Evolutionary conservation across 2,113 vertebrate species (phyloP), one percentile per base, ranked within the genome.

Genomic region (Vireo altiloquus): DNA sequence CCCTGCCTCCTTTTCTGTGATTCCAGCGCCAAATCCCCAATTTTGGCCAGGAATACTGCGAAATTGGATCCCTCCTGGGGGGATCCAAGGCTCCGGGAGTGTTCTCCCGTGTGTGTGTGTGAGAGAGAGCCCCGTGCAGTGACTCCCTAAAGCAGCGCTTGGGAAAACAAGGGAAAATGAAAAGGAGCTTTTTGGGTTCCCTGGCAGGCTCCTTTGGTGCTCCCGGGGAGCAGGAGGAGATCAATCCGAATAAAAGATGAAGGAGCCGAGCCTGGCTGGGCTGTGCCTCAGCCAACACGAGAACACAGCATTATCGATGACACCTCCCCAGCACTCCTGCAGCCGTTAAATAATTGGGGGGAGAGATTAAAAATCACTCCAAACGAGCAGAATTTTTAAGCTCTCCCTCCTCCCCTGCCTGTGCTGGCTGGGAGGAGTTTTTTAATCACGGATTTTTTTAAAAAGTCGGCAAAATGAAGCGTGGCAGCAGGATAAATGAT

Each of bases 261-360:
- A 82, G 96, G 76, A 66, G 92, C 90, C 21, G 39, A 91, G 89
- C 57, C 94, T 78, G 50, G 24, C 50, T 88, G 21, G 24, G 9
- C 10, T 18, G 56, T 13, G 70, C 35, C 68, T 42, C 15, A 15
- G 72, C 77, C 63, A 37, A 76, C 89, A 74, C 47, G 47, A 85
- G 91, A 39, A 39, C 4, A 1, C 15, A 12, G 61, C 28, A 31
- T 83, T 88, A 86, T 54, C 87, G 95, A 81, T 95, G 96, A 83
- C 70, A 60, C 81, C 44, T 90, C 92, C 81, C 83, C 80, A 63
- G 74, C 21, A 9, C 91, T 92, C 3, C 11, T 82, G 88, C 85
- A 82, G 93, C 83, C 91, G 96, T 92, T 96, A 93, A 97, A 96
- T 97, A 90, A 96, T 97, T 92, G 94, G 83, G 46, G 76, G 87